A percentile compares a stretch with the other conserved stretches of the same genome.
These are phyloP conservation scores for Miichthys miiuy DNA, from an alignment of 2,797 vertebrate genomes.

Conservation along the genomic window DNA sequence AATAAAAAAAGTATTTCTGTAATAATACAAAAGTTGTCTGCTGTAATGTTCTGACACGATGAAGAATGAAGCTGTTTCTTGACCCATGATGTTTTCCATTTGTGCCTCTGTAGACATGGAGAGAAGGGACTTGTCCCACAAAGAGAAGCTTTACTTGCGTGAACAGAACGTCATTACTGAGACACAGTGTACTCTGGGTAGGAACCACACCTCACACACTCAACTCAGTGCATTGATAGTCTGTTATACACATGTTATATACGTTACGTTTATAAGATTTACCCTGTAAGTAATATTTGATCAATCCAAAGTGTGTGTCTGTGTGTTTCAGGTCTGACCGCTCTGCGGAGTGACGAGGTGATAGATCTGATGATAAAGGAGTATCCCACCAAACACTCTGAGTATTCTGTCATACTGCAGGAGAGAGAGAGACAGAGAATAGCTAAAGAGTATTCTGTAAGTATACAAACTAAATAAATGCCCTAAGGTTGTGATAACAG, in stretches of 20 bases:
- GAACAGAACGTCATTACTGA: constrained; percentile 99
- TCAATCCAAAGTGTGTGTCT: background rate
- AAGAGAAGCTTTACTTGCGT: constrained; percentile 97
- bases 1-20: background rate
- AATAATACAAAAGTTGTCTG: background rate
- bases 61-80: background rate
- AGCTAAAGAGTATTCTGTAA: constrained; percentile 98
- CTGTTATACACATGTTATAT: background rate
- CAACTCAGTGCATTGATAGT: background rate
- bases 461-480: constrained; percentile 41
- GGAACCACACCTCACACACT: constrained; percentile 35
- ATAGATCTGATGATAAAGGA: constrained; percentile 99
- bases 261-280: background rate
- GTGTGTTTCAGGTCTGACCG: constrained; percentile 90
- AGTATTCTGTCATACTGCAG: constrained; percentile 97
- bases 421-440: constrained; percentile 97
- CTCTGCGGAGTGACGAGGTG: constrained; percentile 97
- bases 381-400: constrained; percentile 95
- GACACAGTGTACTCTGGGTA: constrained; percentile 98
- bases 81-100: background rate
- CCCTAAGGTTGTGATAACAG: background rate
- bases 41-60: background rate
- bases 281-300: background rate
- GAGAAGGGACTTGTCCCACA: constrained; percentile 97
- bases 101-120: constrained; percentile 91